Evolutionary conservation across 2,113 vertebrate species (phyloP), one percentile per base, ranked within the genome.

Genomic region (Pteropus alecto): DNA sequence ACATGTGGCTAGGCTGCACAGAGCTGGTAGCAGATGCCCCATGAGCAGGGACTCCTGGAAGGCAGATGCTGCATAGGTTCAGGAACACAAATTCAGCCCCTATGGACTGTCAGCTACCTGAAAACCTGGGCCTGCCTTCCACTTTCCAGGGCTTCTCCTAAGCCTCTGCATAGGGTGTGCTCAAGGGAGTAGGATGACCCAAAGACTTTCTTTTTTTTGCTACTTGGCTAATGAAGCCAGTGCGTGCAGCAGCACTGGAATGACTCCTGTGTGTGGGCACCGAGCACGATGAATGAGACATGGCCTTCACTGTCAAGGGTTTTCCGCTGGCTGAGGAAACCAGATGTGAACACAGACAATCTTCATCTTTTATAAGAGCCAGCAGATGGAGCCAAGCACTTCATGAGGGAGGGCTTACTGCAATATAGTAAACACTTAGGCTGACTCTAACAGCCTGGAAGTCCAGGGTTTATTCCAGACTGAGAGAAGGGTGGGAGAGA

Each of bases 31-130:
- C 71, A 41, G 61, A 56, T 14, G 19, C 4, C 61, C 58, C 12
- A 2, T 18, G 30, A 61, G n/a, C 51, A 33, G 13, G 41, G 51
- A 74, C 13, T 71, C 33, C 38, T 3, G 16, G 67, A 63, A 68
- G n/a, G 41, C 90, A 76, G 33, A 14, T 0, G 0, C 19, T 30
- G 30, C 28, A 0, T 3, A 58, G 35, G 63, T 16, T 92, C 78
- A 61, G 74, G 18, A 41, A 28, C 46, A 56, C 0, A 0, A 10
- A 48, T 30, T 35, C 65, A 48, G 35, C 51, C 14, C 8, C 3
- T n/a, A 48, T 6, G 15, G 16, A n/a, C 61, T 35, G 6, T 0
- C 0, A 0, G 35, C 41, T 63, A 21, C 33, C 51, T 78, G 38
- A 73, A 86, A 41, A 68, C 4, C 21, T 51, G 41, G 38, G 48